Evolutionary conservation across 2,113 vertebrate genomes (phyloP).

Genomic region (Dromiciops gliroides): DNA sequence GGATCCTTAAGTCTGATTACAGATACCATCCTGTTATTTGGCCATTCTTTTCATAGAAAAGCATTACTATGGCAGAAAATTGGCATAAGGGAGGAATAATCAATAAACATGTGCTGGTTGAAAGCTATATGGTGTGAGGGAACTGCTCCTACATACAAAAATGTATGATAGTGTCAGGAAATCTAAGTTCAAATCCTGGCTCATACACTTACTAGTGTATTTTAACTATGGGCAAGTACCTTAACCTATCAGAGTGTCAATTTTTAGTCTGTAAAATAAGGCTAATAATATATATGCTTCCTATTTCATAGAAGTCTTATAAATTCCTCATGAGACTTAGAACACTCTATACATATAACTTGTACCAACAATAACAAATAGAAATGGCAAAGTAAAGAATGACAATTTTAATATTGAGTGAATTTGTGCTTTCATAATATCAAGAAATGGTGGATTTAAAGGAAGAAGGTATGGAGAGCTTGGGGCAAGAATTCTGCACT

Average conservation of each 20-base stretch:
- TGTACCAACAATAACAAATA: not conserved
- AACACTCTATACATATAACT: not conserved
- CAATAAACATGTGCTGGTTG: not conserved
- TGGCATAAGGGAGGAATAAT: not conserved
- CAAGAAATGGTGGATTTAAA: not conserved
- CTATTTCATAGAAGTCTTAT: not conserved
- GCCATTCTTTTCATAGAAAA: constrained; percentile 9
- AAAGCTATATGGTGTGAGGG: not conserved
- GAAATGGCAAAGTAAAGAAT: not conserved
- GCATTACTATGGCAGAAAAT: not conserved
- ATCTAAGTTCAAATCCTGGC: not conserved
- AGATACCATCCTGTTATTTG: not conserved
- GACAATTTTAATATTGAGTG: not conserved
- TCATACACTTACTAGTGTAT: not conserved
- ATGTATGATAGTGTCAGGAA: not conserved
- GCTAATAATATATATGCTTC: not conserved
- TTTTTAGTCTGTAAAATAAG: not conserved
- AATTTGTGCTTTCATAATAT: not conserved
- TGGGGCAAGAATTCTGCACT: not conserved
- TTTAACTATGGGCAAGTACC: not conserved
- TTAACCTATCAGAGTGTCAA: not conserved
- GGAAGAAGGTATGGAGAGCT: not conserved
- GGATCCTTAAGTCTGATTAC: not conserved
- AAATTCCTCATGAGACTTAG: not conserved
- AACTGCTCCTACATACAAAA: not conserved